Evolutionary conservation across 2,888 invertebrate species (phyloP), one percentile per base, ranked within the genome.

Genomic region (Brenthis ino): DNA sequence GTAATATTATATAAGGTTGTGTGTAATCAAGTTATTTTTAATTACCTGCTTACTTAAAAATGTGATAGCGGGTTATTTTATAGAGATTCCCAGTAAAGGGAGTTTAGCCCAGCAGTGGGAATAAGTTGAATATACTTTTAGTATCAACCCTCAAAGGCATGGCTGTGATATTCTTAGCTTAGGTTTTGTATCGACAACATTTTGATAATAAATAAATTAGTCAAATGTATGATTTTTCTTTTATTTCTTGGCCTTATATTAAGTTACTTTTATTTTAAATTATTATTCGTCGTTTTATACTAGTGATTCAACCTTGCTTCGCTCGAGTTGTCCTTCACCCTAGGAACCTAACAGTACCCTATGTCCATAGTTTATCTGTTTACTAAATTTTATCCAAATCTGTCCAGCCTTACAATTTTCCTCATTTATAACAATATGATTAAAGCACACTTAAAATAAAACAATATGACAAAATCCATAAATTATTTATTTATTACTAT

Each of bases 401-500:
- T 28, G 28, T 28, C 28, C 28, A 28, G 28, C 0, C 28, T 28
- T 28, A 28, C 28, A 28, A 28, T 28, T 28, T 28, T 28, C 28
- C 28, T 0, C 28, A 28, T 28, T 28, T 28, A 28, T 4, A 28
- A 4, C 8, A 33, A 14, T n/a, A 14, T 57, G n/a, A 14, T 13
- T 0, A 51, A 33, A 3, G 6, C 12, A 6, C 3, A 11, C 1
- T 3, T 56, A 67, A 75, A 75, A 81, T 79, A 77, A 78, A 77
- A 81, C 75, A 75, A 37, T 28, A 50, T 11, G 75, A 78, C 89
- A 91, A 92, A 92, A 89, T 90, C 86, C 89, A 91, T 92, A 91
- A 90, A 89, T 91, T 92, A 90, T 87, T 91, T 91, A 91, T 88
- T 60, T 91, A 91, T 88, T 85, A 87, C 92, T 91, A 91, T 89